Percentiles rank a stretch among this genome's conserved stretches.
Conservation (phyloP, 30 jellyfish, hydroid and myxozoan genomes). For the Nemopilema nomurai region DNA sequence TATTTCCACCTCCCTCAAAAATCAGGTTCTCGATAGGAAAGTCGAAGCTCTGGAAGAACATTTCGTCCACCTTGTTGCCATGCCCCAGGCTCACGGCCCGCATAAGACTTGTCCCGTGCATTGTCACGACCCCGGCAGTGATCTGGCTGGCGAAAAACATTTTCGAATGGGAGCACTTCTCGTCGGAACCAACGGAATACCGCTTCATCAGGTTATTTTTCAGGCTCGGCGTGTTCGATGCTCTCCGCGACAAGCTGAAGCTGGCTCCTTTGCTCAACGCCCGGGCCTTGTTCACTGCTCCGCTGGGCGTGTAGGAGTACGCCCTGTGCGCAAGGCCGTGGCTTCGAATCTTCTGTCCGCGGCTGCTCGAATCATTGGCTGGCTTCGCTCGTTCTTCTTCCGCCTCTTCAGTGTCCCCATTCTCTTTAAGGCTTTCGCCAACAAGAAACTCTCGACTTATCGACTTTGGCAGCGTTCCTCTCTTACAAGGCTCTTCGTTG, state of each 20-base stretch:
- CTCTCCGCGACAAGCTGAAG: background rate
- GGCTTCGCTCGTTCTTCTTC: background rate
- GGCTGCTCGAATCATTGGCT: background rate
- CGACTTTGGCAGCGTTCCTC: background rate
- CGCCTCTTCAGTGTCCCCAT: background rate
- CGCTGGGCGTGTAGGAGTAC: background rate
- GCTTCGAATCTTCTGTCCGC: background rate
- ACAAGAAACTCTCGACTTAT: background rate
- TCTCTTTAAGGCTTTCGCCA: background rate
- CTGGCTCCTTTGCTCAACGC: background rate
- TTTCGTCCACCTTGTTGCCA: conserved; percentile 46
- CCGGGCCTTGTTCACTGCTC: background rate
- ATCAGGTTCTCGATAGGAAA: conserved; percentile 73
- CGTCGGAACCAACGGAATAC: background rate
- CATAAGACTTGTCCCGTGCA: conserved; percentile 10
- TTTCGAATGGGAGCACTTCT: background rate
- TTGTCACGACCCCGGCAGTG: conserved; percentile 18
- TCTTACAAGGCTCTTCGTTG: background rate
- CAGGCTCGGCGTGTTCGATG: background rate
- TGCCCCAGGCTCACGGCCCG: conserved; percentile 3
- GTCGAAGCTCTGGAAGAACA: conserved; percentile 56
- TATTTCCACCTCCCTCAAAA: conserved; percentile 86
- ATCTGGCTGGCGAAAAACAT: conserved; percentile 10
- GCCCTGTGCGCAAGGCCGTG: background rate
- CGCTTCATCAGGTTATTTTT: background rate